Evolutionary conservation across 2,113 vertebrate species (phyloP), one percentile per base, ranked within the genome.

Genomic region (Sclerurus mexicanus): DNA sequence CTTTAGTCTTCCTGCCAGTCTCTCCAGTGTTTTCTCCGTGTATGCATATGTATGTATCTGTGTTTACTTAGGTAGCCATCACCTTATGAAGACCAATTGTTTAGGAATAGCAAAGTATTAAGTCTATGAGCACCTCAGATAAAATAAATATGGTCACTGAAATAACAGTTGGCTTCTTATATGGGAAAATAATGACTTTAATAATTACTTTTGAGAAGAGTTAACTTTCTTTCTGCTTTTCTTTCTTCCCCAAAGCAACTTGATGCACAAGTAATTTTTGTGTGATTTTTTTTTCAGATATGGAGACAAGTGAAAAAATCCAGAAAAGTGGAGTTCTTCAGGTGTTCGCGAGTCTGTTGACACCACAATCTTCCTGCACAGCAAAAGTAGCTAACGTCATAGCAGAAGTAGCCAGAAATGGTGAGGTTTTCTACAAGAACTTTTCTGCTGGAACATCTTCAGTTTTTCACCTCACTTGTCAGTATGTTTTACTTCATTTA

Each of bases 341-440:
- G 27, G 93, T 98, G 93, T 98, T 99, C 44, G 98, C 98, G 25
- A 96, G 92, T 93, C 98, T 99, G 71, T 98, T 99, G 88, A 98
- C 50, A 90, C 98, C 98, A 82, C 98, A 99, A 89, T 99, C 98
- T 87, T 98, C 99, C 87, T 99, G 98, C 97, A 98, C 98, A 95
- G 98, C 99, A 62, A 99, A 99, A 99, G 98, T 99, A 97, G 99
- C 99, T 98, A 99, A 99, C 98, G 87, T 99, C 98, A 99, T 99
- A 97, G 99, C 99, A 74, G 99, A 99, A 98, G 96, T 99, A 98
- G 99, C 99, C 97, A 99, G 99, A 99, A 99, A 99, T 96, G 99
- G 99, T 99, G 98, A 98, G 99, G 67, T 98, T 97, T 98, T 97
- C 97, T 96, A 97, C 97, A 97, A 97, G 97, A 97, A 94, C 98